Evolutionary conservation across 2,888 invertebrate species (phyloP).

Genomic region (Napeogenes sylphis): DNA sequence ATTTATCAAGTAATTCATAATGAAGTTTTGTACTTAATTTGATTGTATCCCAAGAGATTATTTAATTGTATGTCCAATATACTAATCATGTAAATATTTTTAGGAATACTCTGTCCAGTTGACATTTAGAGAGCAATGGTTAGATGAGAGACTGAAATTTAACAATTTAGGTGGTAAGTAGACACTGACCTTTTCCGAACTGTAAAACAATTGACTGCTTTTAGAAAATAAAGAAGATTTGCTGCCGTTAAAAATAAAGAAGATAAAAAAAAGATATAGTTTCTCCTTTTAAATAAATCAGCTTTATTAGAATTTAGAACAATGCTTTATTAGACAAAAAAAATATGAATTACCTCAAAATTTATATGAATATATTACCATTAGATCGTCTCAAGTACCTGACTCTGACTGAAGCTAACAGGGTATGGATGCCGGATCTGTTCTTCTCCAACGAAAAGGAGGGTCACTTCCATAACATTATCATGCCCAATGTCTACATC

Average conservation of each 20-base stretch:
- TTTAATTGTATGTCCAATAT: not conserved
- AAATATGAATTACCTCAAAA: too few relatives aligned
- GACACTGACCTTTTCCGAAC: not conserved
- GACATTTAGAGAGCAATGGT: constrained; percentile 98
- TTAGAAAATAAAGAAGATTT: too few relatives aligned
- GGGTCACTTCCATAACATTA: constrained; percentile 97
- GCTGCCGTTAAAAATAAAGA: too few relatives aligned
- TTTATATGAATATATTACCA: not conserved
- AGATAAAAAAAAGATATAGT: not conserved
- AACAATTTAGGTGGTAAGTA: constrained; percentile 89
- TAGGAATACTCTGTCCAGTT: constrained; percentile 99
- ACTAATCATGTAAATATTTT: constrained; percentile 50
- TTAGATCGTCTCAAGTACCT: constrained; percentile 92
- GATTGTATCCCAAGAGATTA: constrained; percentile 29
- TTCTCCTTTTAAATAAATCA: not conserved
- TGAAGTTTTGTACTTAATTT: constrained; percentile 28
- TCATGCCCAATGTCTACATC: constrained; percentile 98
- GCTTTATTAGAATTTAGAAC: too few relatives aligned
- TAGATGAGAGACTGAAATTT: constrained; percentile 93
- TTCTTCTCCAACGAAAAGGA: constrained; percentile 99
- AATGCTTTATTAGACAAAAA: too few relatives aligned
- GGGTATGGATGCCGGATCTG: constrained; percentile 99
- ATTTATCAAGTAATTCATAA: constrained; percentile 18
- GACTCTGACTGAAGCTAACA: constrained; percentile 94
- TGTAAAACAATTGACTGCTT: too few relatives aligned